Evolutionary conservation across 2,113 vertebrate species (phyloP).

Genomic region (Mirza zaza): DNA sequence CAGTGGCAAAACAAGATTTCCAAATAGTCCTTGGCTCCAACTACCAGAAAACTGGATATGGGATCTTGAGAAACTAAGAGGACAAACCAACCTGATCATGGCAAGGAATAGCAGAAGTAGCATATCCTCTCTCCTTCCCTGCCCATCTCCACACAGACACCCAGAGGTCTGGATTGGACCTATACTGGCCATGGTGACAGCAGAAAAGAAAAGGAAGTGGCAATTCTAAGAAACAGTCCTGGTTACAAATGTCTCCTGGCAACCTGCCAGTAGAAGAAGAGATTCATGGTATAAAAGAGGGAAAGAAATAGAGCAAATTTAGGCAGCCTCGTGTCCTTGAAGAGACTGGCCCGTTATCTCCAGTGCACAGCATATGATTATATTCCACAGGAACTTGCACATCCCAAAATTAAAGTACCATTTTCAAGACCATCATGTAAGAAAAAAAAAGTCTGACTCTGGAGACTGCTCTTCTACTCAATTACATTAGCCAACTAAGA

Average conservation of each 20-base stretch:
- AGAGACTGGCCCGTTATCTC: constrained; percentile 37
- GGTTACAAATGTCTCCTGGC: constrained; percentile 4
- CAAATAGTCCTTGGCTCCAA: background rate
- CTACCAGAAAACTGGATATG: background rate
- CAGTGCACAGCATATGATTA: constrained; percentile 14
- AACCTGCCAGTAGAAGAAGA: background rate
- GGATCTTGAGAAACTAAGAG: background rate
- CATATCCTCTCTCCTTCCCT: background rate
- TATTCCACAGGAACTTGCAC: constrained; percentile 26
- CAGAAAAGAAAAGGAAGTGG: background rate
- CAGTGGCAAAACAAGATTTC: background rate
- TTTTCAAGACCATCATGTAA: constrained; percentile 63
- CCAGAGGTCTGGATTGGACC: background rate
- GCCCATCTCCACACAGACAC: background rate
- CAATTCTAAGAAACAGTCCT: background rate
- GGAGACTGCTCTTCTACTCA: constrained; percentile 58
- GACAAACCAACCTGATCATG: background rate
- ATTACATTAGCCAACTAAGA: constrained; percentile 53
- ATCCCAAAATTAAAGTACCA: constrained; percentile 56
- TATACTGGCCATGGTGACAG: background rate
- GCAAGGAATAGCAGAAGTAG: background rate
- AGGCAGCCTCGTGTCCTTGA: background rate
- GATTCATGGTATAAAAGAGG: background rate
- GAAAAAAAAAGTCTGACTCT: background rate
- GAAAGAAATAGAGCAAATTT: background rate